Conservation (phyloP, 2,113 vertebrate species). For the Hippocampus comes region DNA sequence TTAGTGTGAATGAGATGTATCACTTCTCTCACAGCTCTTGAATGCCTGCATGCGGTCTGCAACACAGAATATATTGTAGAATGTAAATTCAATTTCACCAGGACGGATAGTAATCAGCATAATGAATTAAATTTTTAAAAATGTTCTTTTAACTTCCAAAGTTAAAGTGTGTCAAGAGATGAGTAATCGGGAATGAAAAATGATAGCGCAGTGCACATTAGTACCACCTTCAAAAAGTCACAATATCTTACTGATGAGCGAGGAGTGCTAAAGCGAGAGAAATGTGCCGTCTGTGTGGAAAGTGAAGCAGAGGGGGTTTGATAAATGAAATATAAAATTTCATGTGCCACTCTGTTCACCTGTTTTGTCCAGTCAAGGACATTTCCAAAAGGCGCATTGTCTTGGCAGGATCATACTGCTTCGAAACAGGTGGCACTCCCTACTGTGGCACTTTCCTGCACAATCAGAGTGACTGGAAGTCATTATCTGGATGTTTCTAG, state of each 20-base stretch:
- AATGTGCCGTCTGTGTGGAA: neutral
- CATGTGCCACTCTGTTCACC: neutral
- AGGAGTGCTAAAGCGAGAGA: neutral
- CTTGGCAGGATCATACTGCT: neutral
- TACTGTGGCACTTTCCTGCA: constrained; percentile 1
- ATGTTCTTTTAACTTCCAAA: neutral
- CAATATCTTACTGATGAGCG: neutral
- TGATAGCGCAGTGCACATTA: neutral
- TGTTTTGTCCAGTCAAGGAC: neutral
- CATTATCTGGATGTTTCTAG: constrained; percentile 29
- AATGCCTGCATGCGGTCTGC: too few species aligned
- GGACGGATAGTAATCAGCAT: neutral
- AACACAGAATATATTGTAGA: too few species aligned
- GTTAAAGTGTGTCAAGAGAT: neutral
- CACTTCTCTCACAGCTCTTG: too few species aligned
- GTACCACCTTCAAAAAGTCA: neutral
- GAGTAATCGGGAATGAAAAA: neutral
- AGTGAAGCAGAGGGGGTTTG: neutral
- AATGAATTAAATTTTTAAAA: neutral
- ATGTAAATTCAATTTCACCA: neutral
- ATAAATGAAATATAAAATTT: neutral
- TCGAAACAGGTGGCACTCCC: neutral
- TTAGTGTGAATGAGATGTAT: too few species aligned
- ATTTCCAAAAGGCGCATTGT: neutral
- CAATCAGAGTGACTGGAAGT: constrained; percentile 18